Evolutionary conservation across 2,797 vertebrate species (phyloP).

Genomic region (Carcharodon carcharias): DNA sequence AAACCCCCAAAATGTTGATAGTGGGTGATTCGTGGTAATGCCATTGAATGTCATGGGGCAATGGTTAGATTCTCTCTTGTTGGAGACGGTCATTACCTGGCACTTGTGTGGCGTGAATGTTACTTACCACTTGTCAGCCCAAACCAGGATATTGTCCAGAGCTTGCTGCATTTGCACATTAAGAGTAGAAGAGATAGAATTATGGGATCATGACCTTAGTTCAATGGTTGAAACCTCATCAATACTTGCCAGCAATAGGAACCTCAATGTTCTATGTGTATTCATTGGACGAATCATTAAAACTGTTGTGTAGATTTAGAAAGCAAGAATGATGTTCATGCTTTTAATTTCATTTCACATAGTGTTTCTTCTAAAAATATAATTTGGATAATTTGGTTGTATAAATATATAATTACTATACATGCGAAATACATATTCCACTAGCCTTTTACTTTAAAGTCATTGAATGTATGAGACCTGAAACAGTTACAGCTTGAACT

Average conservation of each 20-base stretch:
- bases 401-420: not conserved
- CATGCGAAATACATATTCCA: not conserved
- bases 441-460: not conserved
- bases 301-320: not conserved
- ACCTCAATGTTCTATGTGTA: not conserved
- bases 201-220: not conserved
- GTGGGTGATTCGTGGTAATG: no score
- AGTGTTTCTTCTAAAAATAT: not conserved
- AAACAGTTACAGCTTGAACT: not conserved
- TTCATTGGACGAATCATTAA: not conserved
- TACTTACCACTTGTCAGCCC: no score
- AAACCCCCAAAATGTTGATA: no score
- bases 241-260: not conserved
- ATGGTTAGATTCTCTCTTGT: no score
- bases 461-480: not conserved
- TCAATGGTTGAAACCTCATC: not conserved
- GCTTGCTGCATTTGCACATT: no score
- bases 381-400: conserved; percentile 7
- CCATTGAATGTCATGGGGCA: no score
- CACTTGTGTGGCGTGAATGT: no score
- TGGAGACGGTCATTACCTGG: no score
- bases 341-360: not conserved
- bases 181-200: not conserved
- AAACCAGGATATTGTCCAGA: no score
- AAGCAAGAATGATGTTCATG: not conserved